Evolutionary conservation across 2,113 vertebrate species (phyloP).

Genomic region (Oxygymnocypris stewartii): DNA sequence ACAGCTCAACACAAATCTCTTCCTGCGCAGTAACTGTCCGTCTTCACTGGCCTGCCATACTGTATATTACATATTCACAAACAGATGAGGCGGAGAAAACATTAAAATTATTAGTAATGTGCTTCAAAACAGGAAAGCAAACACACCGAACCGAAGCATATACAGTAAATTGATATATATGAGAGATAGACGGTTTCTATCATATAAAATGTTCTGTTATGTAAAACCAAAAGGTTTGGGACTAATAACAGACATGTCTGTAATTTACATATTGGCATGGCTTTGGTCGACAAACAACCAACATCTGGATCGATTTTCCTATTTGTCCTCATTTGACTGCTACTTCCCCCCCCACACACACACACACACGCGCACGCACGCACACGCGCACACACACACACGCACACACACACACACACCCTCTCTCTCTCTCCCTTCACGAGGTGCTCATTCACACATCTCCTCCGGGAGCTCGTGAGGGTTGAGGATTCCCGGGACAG

Average conservation of each 20-base stretch:
- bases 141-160: constrained; percentile 76
- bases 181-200: constrained; percentile 77
- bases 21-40: constrained; percentile 53
- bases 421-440: no score
- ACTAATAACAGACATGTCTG: constrained; percentile 69
- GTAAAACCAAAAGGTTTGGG: constrained; percentile 75
- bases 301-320: constrained; percentile 67
- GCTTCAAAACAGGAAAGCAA: constrained; percentile 72
- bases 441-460: constrained; percentile 98
- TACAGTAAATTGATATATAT: constrained; percentile 73
- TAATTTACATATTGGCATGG: constrained; percentile 96
- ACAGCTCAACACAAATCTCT: constrained; percentile 21
- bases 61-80: constrained; percentile 77
- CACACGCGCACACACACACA: constrained; percentile 33
- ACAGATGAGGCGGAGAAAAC: constrained; percentile 6
- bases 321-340: constrained; percentile 35
- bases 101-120: constrained; percentile 74
- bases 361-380: constrained; percentile 33
- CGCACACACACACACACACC: constrained; percentile 19
- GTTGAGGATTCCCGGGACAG: constrained; percentile 96
- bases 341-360: constrained; percentile 24
- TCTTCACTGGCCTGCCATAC: constrained; percentile 60
- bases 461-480: constrained; percentile 98
- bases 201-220: constrained; percentile 83
- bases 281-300: constrained; percentile 93